Evolutionary conservation across 2,113 vertebrate genomes (phyloP).

Genomic region (Triplophysa dalaica): DNA sequence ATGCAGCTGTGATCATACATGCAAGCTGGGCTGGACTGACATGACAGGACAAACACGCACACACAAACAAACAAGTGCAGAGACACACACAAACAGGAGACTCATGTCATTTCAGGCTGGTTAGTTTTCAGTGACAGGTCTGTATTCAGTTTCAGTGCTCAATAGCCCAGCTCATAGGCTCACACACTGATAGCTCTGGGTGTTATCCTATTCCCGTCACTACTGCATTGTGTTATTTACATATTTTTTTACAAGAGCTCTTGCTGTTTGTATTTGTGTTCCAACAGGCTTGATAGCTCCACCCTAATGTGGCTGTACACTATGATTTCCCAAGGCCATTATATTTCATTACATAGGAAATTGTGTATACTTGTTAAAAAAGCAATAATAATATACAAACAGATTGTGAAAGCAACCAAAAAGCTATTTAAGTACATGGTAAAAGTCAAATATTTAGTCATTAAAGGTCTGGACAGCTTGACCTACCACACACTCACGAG

Average conservation of each 20-base stretch:
- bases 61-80: neutral
- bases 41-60: neutral
- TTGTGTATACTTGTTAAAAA: no score
- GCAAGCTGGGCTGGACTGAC: conserved; percentile 7
- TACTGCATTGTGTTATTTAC: conserved; percentile 30
- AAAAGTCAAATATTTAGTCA: no score
- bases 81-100: neutral
- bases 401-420: no score
- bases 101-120: conserved; percentile 28
- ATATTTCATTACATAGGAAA: no score
- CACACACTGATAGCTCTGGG: conserved; percentile 37
- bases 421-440: no score
- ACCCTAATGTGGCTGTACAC: neutral
- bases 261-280: neutral
- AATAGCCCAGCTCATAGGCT: conserved; percentile 3
- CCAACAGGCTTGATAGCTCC: neutral
- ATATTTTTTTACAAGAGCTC: neutral
- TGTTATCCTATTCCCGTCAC: conserved; percentile 61
- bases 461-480: no score
- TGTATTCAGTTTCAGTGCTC: conserved; percentile 29
- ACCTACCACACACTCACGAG: no score
- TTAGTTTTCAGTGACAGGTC: conserved; percentile 36
- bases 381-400: no score
- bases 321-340: no score
- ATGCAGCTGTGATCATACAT: conserved; percentile 15